phyloP scores from a whole-genome alignment of 2,797 vertebrate species.

The Hydrolagus colliei region DNA sequence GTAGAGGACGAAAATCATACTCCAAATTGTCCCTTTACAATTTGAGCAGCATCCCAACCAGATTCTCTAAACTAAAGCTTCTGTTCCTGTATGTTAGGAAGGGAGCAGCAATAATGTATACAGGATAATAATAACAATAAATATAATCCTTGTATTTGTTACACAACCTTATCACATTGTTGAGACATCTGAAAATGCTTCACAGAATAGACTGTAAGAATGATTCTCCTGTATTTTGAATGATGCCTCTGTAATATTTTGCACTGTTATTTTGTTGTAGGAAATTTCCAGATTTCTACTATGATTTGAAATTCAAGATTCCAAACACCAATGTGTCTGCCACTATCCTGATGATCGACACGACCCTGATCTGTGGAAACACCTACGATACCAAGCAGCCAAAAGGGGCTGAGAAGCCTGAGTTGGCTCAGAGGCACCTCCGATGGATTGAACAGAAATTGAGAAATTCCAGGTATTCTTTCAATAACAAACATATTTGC shows the following conservation, averaged over 20 bases:
- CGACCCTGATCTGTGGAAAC: conserved; percentile 54
- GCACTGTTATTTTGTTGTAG: conserved; percentile 36
- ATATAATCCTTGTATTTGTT: too few relatives aligned
- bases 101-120: too few relatives aligned
- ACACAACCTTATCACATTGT: too few relatives aligned
- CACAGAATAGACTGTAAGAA: too few relatives aligned
- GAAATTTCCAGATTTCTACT: conserved; percentile 52
- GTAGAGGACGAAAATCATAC: too few relatives aligned
- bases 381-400: conserved; percentile 48
- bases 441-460: conserved; percentile 50
- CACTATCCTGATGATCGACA: conserved; percentile 57
- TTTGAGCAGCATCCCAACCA: too few relatives aligned
- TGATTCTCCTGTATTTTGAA: too few relatives aligned
- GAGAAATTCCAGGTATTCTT: conserved; percentile 44
- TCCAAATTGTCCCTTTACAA: too few relatives aligned
- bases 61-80: too few relatives aligned
- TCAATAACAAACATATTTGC: not conserved
- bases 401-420: conserved; percentile 39
- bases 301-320: conserved; percentile 47
- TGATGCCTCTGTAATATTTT: not conserved
- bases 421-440: conserved; percentile 44
- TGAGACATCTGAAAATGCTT: too few relatives aligned
- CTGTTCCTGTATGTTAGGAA: too few relatives aligned
- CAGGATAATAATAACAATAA: too few relatives aligned
- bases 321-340: conserved; percentile 46